Conservation (phyloP, 2,113 vertebrate genomes). For the Falco punctatus region DNA sequence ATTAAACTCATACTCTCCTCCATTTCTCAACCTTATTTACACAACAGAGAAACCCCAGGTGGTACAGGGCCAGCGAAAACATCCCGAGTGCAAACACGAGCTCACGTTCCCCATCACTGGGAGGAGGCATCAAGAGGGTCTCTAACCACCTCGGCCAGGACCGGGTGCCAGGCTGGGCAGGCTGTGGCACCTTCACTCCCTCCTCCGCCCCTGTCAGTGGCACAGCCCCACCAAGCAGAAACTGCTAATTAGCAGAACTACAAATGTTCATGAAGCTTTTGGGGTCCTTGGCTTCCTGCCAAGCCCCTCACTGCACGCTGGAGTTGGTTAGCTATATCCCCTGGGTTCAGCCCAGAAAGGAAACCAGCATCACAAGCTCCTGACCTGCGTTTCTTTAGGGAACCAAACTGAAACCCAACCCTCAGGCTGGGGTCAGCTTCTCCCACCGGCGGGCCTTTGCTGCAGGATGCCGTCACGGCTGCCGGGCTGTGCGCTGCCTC, state of each 20-base stretch:
- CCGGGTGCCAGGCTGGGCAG: neutral
- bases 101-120: accelerated
- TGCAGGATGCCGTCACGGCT: neutral
- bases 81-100: neutral
- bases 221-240: neutral
- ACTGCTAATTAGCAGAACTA: neutral
- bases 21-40: neutral
- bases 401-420: neutral
- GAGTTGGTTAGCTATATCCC: neutral
- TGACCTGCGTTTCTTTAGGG: neutral
- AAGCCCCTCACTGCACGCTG: neutral
- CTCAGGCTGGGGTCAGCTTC: neutral
- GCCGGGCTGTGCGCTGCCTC: accelerated
- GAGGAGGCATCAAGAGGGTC: neutral
- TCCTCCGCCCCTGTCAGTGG: accelerated
- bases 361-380: neutral
- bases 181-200: neutral
- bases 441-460: neutral
- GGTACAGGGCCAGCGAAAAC: neutral
- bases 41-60: neutral
- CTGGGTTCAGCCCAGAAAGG: neutral
- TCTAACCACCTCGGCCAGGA: neutral
- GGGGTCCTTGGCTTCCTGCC: neutral
- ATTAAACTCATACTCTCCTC: neutral
- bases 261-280: neutral